Conservation (phyloP, 2,797 vertebrate species). For the Scolopax bukidnonensis region DNA sequence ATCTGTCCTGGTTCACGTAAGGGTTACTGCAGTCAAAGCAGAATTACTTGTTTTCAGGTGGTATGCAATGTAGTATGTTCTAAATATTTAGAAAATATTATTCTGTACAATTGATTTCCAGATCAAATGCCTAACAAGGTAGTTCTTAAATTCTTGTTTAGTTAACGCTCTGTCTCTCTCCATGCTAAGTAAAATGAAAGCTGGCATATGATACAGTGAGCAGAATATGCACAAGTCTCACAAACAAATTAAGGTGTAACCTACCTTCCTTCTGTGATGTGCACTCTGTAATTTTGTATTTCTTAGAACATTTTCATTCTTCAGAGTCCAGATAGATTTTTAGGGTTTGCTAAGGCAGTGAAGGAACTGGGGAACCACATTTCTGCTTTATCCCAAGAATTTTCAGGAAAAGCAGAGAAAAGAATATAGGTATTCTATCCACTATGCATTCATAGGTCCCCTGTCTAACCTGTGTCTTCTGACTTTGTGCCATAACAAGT, state of each 20-base stretch:
- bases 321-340: background rate
- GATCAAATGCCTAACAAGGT: background rate
- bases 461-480: background rate
- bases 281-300: background rate
- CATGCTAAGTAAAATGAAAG: background rate
- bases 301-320: background rate
- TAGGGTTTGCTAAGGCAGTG: background rate
- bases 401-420: background rate
- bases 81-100: background rate
- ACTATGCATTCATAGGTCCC: background rate
- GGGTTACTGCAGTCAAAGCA: conserved; percentile 16
- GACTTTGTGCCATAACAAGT: background rate
- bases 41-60: conserved; percentile 25
- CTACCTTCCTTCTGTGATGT: background rate
- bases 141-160: background rate
- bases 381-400: background rate
- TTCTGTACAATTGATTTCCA: background rate
- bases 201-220: background rate
- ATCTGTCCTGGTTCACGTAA: conserved; percentile 49
- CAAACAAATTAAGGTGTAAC: background rate
- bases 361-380: background rate
- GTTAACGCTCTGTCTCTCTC: background rate
- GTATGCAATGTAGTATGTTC: background rate
- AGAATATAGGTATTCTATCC: background rate
- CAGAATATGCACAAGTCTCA: background rate